These are phyloP conservation scores for Ennomos quercinarius DNA, from an alignment of 2,888 invertebrate species.

Conservation along the genomic window DNA sequence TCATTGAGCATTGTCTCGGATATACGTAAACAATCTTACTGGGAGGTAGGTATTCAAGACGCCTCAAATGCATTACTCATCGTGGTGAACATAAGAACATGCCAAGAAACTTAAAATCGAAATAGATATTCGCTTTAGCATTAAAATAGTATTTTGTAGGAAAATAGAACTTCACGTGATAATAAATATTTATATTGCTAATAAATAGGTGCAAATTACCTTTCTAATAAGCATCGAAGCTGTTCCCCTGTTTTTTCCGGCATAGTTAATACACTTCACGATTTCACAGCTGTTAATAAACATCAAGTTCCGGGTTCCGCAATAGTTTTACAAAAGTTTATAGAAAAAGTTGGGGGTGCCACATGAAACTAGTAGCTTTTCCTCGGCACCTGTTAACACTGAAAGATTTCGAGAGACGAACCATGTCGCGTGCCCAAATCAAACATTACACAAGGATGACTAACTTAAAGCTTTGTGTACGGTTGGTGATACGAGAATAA, in stretches of 20 bases:
- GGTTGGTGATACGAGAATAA: conserved; percentile 59
- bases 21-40: conserved; percentile 19
- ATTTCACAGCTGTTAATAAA: conserved; percentile 41
- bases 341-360: conserved; percentile 6
- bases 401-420: conserved; percentile 38
- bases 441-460: conserved; percentile 60
- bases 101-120: background rate
- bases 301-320: conserved; percentile 6
- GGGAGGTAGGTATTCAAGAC: conserved; percentile 3
- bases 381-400: conserved; percentile 41
- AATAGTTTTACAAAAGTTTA: conserved; percentile 8
- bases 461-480: conserved; percentile 62
- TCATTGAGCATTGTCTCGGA: conserved; percentile 31
- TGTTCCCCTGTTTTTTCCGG: conserved; percentile 59
- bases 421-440: conserved; percentile 49
- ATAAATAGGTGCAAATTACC: conserved; percentile 46
- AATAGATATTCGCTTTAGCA: too few relatives aligned
- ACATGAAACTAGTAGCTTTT: conserved; percentile 38
- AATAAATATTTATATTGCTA: background rate
- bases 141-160: too few relatives aligned
- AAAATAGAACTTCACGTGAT: too few relatives aligned
- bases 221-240: conserved; percentile 55
- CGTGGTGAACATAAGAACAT: conserved; percentile 1
- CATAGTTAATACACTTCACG: conserved; percentile 47
- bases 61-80: conserved; percentile 6